Percentiles rank a stretch among this genome's conserved stretches.
These are phyloP conservation scores for Entomyzon cyanotis DNA, from an alignment of 2,113 vertebrate genomes.

Conservation along the genomic window DNA sequence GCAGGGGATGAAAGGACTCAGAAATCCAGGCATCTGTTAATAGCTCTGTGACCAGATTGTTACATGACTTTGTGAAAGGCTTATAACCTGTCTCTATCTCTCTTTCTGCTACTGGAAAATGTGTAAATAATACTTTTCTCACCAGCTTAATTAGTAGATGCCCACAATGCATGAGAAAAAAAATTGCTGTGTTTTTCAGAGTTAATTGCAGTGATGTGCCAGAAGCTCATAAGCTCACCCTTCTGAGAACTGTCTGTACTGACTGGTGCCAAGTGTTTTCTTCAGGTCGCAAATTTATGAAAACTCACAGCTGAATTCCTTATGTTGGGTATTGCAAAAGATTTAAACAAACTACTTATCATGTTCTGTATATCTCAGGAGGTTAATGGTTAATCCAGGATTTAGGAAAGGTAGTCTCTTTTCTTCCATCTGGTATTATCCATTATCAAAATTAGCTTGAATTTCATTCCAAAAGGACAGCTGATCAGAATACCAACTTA, in stretches of 20 bases:
- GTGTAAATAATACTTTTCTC: conserved; percentile 17
- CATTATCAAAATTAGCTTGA: background rate
- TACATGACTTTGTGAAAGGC: background rate
- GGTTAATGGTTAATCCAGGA: background rate
- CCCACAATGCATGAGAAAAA: background rate
- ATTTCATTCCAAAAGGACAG: background rate
- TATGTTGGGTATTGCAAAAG: background rate
- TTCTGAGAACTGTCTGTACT: background rate
- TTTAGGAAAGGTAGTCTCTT: background rate
- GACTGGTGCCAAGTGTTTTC: background rate
- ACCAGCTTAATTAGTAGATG: conserved; percentile 22
- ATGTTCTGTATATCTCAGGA: background rate
- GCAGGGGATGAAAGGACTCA: background rate
- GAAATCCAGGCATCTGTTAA: conserved; percentile 4
- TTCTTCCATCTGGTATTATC: background rate
- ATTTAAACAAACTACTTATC: background rate
- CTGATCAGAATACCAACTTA: background rate
- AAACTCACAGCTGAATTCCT: background rate
- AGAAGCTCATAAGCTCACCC: background rate
- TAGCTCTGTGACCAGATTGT: conserved; percentile 21
- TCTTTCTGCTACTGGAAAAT: background rate
- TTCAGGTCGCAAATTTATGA: background rate
- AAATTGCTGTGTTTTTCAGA: background rate
- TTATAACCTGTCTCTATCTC: background rate
- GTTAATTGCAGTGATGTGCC: background rate